Evolutionary conservation across 2,113 vertebrate species (phyloP), one percentile per base, ranked within the genome.

Genomic region (Petrocephalus microphthalmus): DNA sequence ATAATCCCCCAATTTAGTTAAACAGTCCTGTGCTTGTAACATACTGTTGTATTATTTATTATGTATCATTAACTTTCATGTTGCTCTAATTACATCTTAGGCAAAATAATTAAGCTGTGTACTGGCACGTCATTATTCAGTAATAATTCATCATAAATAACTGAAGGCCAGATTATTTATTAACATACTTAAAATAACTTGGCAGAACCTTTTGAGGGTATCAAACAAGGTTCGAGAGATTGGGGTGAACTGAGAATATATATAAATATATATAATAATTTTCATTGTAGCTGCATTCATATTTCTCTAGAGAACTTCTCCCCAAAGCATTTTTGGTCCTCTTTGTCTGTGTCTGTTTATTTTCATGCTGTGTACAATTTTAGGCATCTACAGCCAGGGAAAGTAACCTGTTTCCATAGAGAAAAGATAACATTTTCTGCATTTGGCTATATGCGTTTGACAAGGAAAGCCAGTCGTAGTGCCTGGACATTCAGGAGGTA

Each of bases 141-240:
- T 29, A 29, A 67, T 67, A 67, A 67, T 67, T 29, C 10, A 3
- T 67, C 29, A 29, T 67, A 67, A 67, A 67, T 67, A 67, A 67
- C 25, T 67, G 60, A 67, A 3, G 25, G 10, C 60, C 60, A 11
- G 60, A 67, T 67, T 67, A 67, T 67, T 67, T 67, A 67, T 67
- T 67, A 67, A 67, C 60, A 67, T 67, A 67, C 60, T 67, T 67
- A 67, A 67, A 67, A 67, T 67, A 67, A 67, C 60, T 67, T 67
- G 60, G 0, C 60, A 11, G 10, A 67, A 29, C n/a, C 60, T 67
- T 67, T 67, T 67, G 25, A 67, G 60, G 60, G 60, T 67, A 67
- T 42, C 25, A 29, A 13, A 67, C n/a, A 67, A 2, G 1, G 5
- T 67, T 67, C 60, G 10, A 10, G 25, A 29, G 25, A 67, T 67